These are phyloP conservation scores for Heliconius nattereri DNA, from an alignment of 1,140 invertebrate species.

Conservation along the genomic window DNA sequence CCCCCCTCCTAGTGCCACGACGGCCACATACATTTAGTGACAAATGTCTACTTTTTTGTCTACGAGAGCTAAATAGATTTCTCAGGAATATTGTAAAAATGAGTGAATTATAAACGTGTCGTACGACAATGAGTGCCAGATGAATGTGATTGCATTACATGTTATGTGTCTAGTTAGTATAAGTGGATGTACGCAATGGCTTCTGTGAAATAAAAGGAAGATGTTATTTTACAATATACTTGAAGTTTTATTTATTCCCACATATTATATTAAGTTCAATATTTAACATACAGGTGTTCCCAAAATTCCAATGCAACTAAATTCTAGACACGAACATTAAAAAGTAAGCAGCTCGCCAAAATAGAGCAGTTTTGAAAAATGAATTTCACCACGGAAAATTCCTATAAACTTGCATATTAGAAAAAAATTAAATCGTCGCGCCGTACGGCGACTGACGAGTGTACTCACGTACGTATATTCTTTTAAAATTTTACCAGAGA, in stretches of 20 bases:
- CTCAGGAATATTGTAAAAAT: neutral
- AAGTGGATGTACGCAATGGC: slow-evolving; percentile 64
- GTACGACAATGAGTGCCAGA: slow-evolving; percentile 64
- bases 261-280: no score
- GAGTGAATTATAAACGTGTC: slow-evolving; percentile 49
- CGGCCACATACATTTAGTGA: no score
- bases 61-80: neutral
- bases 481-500: slow-evolving; percentile 45
- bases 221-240: slow-evolving; percentile 74
- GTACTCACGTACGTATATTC: slow-evolving; percentile 30
- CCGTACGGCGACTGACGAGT: slow-evolving; percentile 15
- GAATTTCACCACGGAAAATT: slow-evolving; percentile 20
- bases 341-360: neutral
- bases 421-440: slow-evolving; percentile 31
- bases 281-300: no score
- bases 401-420: slow-evolving; percentile 23
- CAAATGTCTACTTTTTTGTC: neutral
- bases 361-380: slow-evolving; percentile 6
- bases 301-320: neutral
- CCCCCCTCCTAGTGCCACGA: no score
- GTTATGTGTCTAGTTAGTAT: slow-evolving; percentile 53
- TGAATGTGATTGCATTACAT: slow-evolving; percentile 75
- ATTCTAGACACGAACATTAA: neutral
- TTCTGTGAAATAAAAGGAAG: slow-evolving; percentile 65
- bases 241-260: slow-evolving; percentile 50